Evolutionary conservation across 2,888 invertebrate genomes (phyloP).

Genomic region (Drosophila gaucha): DNA sequence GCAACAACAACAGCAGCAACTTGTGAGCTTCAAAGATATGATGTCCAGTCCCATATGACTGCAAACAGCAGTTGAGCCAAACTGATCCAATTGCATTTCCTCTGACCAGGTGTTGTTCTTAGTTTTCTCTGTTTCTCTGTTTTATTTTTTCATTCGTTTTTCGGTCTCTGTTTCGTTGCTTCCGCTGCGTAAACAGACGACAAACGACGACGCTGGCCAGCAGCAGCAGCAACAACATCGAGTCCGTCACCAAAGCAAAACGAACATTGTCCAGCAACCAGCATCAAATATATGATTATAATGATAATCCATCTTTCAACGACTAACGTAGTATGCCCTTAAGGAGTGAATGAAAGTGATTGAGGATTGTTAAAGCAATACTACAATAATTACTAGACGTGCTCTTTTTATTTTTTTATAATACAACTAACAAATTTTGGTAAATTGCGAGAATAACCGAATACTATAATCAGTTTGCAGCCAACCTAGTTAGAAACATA

Average conservation of each 20-base stretch:
- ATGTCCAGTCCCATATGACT: conserved; percentile 20
- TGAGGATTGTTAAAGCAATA: no score
- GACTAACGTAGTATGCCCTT: conserved; percentile 10
- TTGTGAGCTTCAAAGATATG: conserved; percentile 43
- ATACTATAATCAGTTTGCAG: no score
- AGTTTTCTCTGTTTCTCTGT: background rate
- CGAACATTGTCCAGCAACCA: conserved; percentile 30
- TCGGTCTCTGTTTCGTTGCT: no score
- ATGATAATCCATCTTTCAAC: background rate
- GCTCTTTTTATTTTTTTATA: no score
- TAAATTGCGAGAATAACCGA: no score
- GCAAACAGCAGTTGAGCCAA: conserved; percentile 37
- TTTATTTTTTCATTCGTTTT: background rate
- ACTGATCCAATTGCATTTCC: conserved; percentile 61
- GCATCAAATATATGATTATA: conserved; percentile 22
- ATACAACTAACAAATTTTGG: no score
- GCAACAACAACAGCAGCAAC: conserved; percentile 17
- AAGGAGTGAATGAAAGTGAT: background rate
- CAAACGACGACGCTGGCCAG: conserved; percentile 29
- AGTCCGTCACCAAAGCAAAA: conserved; percentile 20
- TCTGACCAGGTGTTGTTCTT: conserved; percentile 25
- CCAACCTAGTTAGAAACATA: no score
- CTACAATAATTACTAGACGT: no score
- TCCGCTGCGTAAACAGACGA: conserved; percentile 45
- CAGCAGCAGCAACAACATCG: conserved; percentile 9